A percentile compares a stretch with the other conserved stretches of the same genome.
These are phyloP conservation scores for Drosophila tristis DNA, from an alignment of 1,140 invertebrate genomes.

Conservation along the genomic window DNA sequence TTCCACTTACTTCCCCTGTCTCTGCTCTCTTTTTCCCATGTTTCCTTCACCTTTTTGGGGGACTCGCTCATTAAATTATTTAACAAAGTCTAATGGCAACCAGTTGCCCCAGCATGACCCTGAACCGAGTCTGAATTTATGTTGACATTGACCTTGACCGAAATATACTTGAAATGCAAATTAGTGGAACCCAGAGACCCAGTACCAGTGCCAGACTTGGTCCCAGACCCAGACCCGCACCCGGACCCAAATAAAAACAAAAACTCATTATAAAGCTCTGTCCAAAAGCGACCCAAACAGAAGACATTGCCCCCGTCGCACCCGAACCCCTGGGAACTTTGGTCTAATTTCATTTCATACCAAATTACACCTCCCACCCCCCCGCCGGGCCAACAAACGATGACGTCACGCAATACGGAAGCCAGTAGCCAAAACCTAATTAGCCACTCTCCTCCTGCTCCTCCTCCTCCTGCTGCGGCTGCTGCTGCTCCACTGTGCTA, in stretches of 20 bases:
- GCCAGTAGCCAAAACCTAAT: slow-evolving; percentile 68
- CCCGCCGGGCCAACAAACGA: slow-evolving; percentile 21
- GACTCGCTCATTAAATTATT: slow-evolving; percentile 17
- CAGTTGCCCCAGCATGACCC: slow-evolving; percentile 29
- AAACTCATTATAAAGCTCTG: slow-evolving; percentile 73
- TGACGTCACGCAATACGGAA: slow-evolving; percentile 64
- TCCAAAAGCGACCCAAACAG: not conserved
- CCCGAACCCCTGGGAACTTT: slow-evolving; percentile 4
- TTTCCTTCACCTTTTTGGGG: no score
- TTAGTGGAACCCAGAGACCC: slow-evolving; percentile 51
- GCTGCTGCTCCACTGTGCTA: slow-evolving; percentile 22
- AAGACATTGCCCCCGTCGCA: slow-evolving; percentile 19
- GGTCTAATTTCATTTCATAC: slow-evolving; percentile 75
- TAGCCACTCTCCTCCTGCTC: slow-evolving; percentile 51
- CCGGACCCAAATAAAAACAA: slow-evolving; percentile 63
- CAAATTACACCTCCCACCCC: slow-evolving; percentile 53
- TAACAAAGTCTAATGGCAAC: slow-evolving; percentile 1
- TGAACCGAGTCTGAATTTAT: slow-evolving; percentile 62
- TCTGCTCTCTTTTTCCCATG: not conserved
- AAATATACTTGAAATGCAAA: slow-evolving; percentile 67
- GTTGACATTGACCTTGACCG: slow-evolving; percentile 70
- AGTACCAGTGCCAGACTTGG: slow-evolving; percentile 22
- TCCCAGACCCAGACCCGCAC: slow-evolving; percentile 20
- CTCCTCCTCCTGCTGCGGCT: slow-evolving; percentile 5
- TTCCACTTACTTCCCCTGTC: not conserved